Base-by-base conservation (phyloP, 1,140 invertebrate genomes). In the Drosophila watanabei region DNA sequence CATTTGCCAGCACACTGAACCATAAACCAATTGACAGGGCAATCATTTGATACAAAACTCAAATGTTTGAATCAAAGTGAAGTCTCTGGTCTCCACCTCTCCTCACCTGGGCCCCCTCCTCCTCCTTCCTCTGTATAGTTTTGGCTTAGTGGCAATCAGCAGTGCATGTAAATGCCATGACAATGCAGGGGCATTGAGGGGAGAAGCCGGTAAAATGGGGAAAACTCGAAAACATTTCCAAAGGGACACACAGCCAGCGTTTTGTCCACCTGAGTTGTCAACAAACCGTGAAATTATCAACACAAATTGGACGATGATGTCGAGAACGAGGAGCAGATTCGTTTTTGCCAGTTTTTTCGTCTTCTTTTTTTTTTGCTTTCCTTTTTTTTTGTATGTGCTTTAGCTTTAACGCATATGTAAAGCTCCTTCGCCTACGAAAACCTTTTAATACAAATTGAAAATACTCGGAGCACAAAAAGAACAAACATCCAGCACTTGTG, bases 271-370 rank as follows among this genome's bases (percentile, higher is more conserved):
- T 91, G 88, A 91, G 82, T 91, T 91, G 80, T 88, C 89, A 91
- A 91, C 88, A 88, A 91, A 91, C 89, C 88, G 89, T 91, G 88
- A 91, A 91, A 91, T 91, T 91, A 91, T 91, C 87, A 88, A 91
- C 83, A 82, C 78, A 87, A 91, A 91, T 88, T 87, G 87, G 80
- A 89, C 82, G 70, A 82, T 59, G 82, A 85, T 80, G 57, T 61
- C 62, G 65, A 89, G 56, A 46, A 61, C 46, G 54, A 65, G 64
- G 24, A 62, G 59, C 49, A 80, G 81, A 70, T 70, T 68, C 79
- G 37, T 68, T 79, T 75, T 61, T 45, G 59, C 72, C 60, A 57
- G 59, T 83, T 80, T 78, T 62, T 59, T 72, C 75, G 33, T 73
- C 60, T 48, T 65, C 48, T 68, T 35, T 64, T 52, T 46, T 63